phyloP scores from a whole-genome alignment of 2,888 invertebrate species.

The Lamellibrachia satsuma region DNA sequence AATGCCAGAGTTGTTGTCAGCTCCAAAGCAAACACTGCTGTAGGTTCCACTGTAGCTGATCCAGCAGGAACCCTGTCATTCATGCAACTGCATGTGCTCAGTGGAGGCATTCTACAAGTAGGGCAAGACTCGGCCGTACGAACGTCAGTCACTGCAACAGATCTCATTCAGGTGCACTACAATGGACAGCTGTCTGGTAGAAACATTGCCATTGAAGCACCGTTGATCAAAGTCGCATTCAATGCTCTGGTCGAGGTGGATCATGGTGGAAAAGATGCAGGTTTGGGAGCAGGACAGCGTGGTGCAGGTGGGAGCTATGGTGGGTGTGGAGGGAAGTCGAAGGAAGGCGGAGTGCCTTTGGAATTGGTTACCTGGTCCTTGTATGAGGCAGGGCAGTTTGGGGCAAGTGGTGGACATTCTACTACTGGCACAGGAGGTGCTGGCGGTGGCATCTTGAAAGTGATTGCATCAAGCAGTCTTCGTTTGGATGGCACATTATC shows the following conservation, averaged over 20 bases:
- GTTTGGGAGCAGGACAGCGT: background rate
- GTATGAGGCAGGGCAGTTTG: slow-evolving; percentile 35
- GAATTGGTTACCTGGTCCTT: slow-evolving; percentile 32
- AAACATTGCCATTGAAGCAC: slow-evolving; percentile 40
- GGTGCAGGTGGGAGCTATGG: slow-evolving; percentile 50
- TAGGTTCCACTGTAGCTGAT: slow-evolving; percentile 32
- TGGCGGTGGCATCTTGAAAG: slow-evolving; percentile 44
- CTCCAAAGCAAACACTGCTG: slow-evolving; percentile 40
- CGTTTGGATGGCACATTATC: slow-evolving; percentile 43
- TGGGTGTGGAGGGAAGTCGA: slow-evolving; percentile 47
- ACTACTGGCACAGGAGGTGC: slow-evolving; percentile 35
- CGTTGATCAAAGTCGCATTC: slow-evolving; percentile 44
- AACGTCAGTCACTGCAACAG: slow-evolving; percentile 39
- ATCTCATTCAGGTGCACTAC: slow-evolving; percentile 23
- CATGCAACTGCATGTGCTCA: slow-evolving; percentile 44
- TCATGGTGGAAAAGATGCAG: slow-evolving; percentile 36
- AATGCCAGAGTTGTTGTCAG: slow-evolving; percentile 44
- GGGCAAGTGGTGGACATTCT: slow-evolving; percentile 45
- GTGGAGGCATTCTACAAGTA: slow-evolving; percentile 45
- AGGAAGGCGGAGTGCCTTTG: slow-evolving; percentile 30
- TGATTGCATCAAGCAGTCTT: slow-evolving; percentile 28
- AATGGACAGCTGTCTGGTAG: slow-evolving; percentile 27
- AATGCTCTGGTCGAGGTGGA: slow-evolving; percentile 42
- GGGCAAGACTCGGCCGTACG: slow-evolving; percentile 37
- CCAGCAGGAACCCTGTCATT: slow-evolving; percentile 43